phyloP scores from a whole-genome alignment of 2,888 invertebrate species.

The Automeris io region DNA sequence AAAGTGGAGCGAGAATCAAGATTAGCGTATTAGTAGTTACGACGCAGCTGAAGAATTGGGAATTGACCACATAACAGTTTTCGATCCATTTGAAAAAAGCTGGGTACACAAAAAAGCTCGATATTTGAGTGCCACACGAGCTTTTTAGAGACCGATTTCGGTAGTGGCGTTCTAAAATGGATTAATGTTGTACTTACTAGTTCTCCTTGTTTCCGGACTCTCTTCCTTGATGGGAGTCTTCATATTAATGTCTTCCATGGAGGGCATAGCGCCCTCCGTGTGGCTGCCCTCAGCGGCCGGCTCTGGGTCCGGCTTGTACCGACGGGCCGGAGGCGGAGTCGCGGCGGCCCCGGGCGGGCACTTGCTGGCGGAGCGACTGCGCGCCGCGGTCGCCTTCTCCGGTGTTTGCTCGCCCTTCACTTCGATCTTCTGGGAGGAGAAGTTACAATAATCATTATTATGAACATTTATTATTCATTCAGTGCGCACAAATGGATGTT shows the following conservation, averaged over 20 bases:
- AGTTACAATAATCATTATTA: background rate
- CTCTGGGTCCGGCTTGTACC: slow-evolving; percentile 61
- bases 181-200: slow-evolving; percentile 34
- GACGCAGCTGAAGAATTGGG: too few species aligned
- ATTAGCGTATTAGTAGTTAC: too few species aligned
- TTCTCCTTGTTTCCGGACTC: slow-evolving; percentile 52
- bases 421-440: slow-evolving; percentile 62
- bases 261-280: slow-evolving; percentile 49
- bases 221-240: slow-evolving; percentile 47
- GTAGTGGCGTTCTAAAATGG: too few species aligned
- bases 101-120: too few species aligned
- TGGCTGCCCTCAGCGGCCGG: slow-evolving; percentile 54
- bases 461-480: background rate
- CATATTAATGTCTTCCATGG: slow-evolving; percentile 29
- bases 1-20: too few species aligned
- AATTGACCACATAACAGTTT: too few species aligned
- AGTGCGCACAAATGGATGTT: background rate
- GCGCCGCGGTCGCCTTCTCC: slow-evolving; percentile 46
- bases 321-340: slow-evolving; percentile 49
- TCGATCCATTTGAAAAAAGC: too few species aligned
- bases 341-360: slow-evolving; percentile 41
- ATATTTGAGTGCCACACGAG: too few species aligned
- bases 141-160: too few species aligned
- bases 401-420: slow-evolving; percentile 63
- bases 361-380: slow-evolving; percentile 51